Evolutionary conservation across 2,797 vertebrate species (phyloP), one percentile per base, ranked within the genome.

Genomic region (Rhincodon typus): DNA sequence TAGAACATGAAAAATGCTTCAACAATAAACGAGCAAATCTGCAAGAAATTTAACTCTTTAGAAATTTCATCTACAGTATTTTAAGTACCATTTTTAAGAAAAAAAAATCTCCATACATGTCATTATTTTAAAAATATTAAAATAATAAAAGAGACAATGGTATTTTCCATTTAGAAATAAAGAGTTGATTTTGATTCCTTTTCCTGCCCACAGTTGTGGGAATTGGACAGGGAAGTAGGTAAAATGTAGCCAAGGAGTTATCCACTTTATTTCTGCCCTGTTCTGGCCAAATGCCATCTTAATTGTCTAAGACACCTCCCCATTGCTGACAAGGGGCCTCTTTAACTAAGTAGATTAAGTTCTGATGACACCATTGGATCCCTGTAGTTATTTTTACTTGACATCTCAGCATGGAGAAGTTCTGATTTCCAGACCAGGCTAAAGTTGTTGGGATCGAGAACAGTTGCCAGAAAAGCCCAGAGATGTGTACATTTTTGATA

Each of bases 21-120:
- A 95, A 74, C 30, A 95, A 95, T 46, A 53, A 95, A 95, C 74
- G 46, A 72, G 94, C 27, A 95, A 77, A 53, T 57, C 46, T 72
- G 70, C 17, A 7, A 46, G 94, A 95, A 95, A 74, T 53, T 72
- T 72, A 95, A 53, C 53, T 95, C 70, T 34, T 17, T 74, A 34
- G 94, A 69, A 70, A 53, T 95, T 57, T 94, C 67, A 23, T 50
- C 15, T 21, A 74, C 25, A 95, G 70, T 46, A 74, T 74, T 95
- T 95, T 77, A 46, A 72, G 30, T 74, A 70, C 70, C 46, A 30
- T 77, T 77, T 77, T 46, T 46, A 8, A 6, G 12, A n/a, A 25
- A 72, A 94, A 74, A 21, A 77, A 77, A 7, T 27, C 94, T 77
- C 94, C 70, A n/a, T 50, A 46, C 57, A 77, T 70, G 74, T 74